phyloP scores from a whole-genome alignment of 1,140 invertebrate genomes.

The Araneus ventricosus region DNA sequence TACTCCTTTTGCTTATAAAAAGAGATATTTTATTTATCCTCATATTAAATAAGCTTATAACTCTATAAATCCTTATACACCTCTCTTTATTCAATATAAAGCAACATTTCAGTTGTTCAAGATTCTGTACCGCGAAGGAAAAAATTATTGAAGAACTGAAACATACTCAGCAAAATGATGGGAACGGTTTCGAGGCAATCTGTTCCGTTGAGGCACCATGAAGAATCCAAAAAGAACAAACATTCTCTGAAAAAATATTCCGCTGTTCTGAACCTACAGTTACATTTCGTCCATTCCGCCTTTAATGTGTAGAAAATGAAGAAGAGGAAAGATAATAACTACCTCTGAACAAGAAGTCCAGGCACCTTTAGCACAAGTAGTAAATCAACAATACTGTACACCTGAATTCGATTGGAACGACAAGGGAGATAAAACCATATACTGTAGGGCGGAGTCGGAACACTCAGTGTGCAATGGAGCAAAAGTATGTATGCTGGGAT shows the following conservation, averaged over 20 bases:
- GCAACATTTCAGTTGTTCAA: no score
- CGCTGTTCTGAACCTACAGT: background rate
- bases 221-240: background rate
- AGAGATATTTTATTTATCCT: no score
- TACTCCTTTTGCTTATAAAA: no score
- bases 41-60: no score
- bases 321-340: background rate
- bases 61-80: no score
- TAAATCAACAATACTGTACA: constrained; percentile 4
- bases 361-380: background rate
- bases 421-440: background rate
- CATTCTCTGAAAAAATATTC: background rate
- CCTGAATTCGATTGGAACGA: constrained; percentile 3
- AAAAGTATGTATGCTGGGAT: background rate
- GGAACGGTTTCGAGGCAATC: background rate
- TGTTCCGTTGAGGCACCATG: no score
- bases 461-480: constrained; percentile 36
- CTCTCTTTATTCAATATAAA: no score
- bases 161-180: background rate
- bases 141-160: no score
- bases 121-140: no score
- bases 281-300: background rate
- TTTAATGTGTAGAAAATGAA: constrained; percentile 1
- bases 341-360: background rate
- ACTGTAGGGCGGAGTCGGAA: background rate